Base-by-base conservation (phyloP, 2,797 vertebrate species). In the Chloroceryle inda region DNA sequence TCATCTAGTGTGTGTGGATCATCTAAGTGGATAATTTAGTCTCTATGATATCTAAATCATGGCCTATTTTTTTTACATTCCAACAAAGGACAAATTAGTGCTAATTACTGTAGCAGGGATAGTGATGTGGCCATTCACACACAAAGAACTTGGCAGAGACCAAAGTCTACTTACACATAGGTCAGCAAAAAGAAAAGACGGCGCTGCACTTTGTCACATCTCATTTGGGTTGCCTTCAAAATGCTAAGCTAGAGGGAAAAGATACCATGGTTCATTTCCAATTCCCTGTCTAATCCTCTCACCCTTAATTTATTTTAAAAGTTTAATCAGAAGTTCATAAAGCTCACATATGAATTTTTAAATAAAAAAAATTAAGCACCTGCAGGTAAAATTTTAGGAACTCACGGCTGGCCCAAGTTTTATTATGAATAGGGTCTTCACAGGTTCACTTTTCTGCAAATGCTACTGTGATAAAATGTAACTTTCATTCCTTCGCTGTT, bases 261-360 rank as follows among this genome's bases (percentile, higher is more conserved):
- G 86, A 93, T 80, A 95, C 74, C 67, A 93, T 3, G 53, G 93
- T 89, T 97, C 95, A 91, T 96, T 97, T 97, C 88, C 91, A 94
- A 92, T 92, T 95, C 84, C 71, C 88, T 4, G 6, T 80, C 91
- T 91, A 96, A 96, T 96, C 86, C 87, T 85, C 92, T 94, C 86
- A 76, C 64, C 88, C 92, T 93, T 96, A 96, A 97, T 96, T 97
- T 92, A 95, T 96, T 97, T 92, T 96, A 96, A 93, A 97, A 96
- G 93, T 96, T 96, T 95, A 97, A 96, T 96, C 95, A 85, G 85
- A 94, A 93, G 81, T 96, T 95, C 94, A 96, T 96, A 92, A 96
- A 89, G 81, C 88, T 79, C 77, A 35, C 71, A 93, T 93, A 97
- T 92, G 83, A 93, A 85, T 85, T 95, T 96, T 96, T 97, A 90